Evolutionary conservation across 2,888 invertebrate genomes (phyloP).

Genomic region (Fragum whitleyi): DNA sequence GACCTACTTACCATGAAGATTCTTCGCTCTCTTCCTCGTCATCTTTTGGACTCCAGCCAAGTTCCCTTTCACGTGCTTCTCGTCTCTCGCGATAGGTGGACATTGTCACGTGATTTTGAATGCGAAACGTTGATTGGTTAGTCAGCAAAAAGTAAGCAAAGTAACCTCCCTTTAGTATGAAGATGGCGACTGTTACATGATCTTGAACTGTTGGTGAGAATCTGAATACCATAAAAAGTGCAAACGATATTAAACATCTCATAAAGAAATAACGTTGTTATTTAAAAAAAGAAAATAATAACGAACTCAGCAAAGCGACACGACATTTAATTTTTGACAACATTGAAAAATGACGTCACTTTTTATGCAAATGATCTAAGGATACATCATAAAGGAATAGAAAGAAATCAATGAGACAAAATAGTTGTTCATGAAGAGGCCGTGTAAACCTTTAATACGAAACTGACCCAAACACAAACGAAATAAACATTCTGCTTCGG

Average conservation of each 20-base stretch:
- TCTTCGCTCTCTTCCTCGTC: conserved; percentile 23
- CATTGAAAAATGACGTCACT: no score
- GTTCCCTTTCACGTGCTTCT: conserved; percentile 46
- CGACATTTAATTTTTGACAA: no score
- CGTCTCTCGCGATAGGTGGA: conserved; percentile 51
- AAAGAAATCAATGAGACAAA: no score
- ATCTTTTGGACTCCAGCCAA: conserved; percentile 40
- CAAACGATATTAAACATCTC: not conserved
- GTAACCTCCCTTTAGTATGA: conserved; percentile 46
- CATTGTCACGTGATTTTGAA: conserved; percentile 53
- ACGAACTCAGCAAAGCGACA: not conserved
- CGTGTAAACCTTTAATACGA: no score
- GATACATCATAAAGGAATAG: no score
- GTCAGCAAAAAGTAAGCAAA: conserved; percentile 38
- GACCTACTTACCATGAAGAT: not conserved
- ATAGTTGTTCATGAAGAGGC: no score
- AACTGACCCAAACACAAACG: no score
- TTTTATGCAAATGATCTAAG: no score
- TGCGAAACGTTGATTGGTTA: conserved; percentile 54
- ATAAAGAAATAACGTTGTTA: not conserved
- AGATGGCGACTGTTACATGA: conserved; percentile 29
- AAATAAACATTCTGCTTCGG: no score
- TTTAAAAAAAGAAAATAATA: not conserved
- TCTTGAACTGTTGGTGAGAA: conserved; percentile 18
- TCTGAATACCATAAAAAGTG: conserved; percentile 27